These are phyloP conservation scores for Chaitophorus viminalis DNA, from an alignment of 2,888 invertebrate genomes.

Conservation along the genomic window DNA sequence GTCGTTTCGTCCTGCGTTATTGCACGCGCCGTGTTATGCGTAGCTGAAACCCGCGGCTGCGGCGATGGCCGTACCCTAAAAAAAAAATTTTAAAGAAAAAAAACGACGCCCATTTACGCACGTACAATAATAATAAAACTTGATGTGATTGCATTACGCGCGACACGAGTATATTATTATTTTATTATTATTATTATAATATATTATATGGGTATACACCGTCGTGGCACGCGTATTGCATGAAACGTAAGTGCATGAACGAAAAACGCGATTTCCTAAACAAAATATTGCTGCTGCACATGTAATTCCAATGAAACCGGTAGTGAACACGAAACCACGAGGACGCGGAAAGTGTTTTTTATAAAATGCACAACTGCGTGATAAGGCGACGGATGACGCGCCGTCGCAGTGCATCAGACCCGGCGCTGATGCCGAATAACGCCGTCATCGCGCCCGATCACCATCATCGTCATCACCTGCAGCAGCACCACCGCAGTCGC, in stretches of 20 bases:
- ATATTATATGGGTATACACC: neutral
- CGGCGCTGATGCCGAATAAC: neutral
- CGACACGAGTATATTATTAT: neutral
- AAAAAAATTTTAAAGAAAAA: slow-evolving; percentile 13
- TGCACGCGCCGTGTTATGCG: slow-evolving; percentile 15
- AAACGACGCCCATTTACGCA: slow-evolving; percentile 36
- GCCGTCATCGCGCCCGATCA: neutral
- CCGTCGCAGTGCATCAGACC: neutral
- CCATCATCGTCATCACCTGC: too few relatives aligned
- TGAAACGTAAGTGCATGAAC: neutral
- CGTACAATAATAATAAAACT: neutral
- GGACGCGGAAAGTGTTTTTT: neutral
- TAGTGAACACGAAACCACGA: neutral
- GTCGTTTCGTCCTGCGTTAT: slow-evolving; percentile 38
- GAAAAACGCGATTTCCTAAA: neutral
- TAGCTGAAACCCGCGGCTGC: slow-evolving; percentile 2
- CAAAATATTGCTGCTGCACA: too few relatives aligned
- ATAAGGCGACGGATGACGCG: neutral
- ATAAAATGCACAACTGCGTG: slow-evolving; percentile 18
- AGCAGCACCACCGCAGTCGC: neutral
- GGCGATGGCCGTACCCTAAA: slow-evolving; percentile 20
- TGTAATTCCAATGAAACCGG: slow-evolving; percentile 3
- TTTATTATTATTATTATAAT: too few relatives aligned
- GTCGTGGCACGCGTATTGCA: neutral
- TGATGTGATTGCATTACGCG: neutral